Percentiles rank a stretch among this genome's conserved stretches.
phyloP scores from a whole-genome alignment of 2,113 vertebrate genomes.

The Corythoichthys haematopterus region DNA sequence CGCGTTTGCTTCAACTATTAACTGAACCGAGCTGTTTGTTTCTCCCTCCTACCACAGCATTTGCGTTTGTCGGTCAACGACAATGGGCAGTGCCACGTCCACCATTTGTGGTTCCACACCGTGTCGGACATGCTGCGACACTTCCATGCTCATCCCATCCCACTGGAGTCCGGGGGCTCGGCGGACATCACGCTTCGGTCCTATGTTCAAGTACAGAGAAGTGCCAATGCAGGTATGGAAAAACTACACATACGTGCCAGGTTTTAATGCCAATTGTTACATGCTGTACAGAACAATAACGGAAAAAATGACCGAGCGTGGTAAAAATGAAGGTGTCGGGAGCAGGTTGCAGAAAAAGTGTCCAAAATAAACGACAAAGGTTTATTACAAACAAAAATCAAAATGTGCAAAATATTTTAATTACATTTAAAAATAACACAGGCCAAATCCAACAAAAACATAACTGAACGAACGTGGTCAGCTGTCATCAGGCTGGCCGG shows the following conservation, averaged over 20 bases:
- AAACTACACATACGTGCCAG: not conserved
- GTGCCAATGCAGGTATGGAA: constrained; percentile 69
- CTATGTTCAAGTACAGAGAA: constrained; percentile 83
- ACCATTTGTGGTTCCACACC: constrained; percentile 98
- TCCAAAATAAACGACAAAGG: too few relatives aligned
- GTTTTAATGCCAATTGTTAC: not conserved
- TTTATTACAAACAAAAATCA: too few relatives aligned
- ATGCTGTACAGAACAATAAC: too few relatives aligned
- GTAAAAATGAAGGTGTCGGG: too few relatives aligned
- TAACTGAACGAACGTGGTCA: too few relatives aligned
- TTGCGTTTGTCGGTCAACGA: constrained; percentile 92
- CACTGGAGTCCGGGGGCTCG: constrained; percentile 89
- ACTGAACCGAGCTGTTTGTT: not conserved
- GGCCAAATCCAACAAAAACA: too few relatives aligned
- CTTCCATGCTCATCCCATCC: constrained; percentile 94
- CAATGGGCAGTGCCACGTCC: constrained; percentile 91
- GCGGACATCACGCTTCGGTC: constrained; percentile 93
- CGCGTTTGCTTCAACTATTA: constrained; percentile 21
- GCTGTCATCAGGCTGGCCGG: too few relatives aligned
- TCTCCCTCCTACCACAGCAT: constrained; percentile 71
- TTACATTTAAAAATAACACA: too few relatives aligned
- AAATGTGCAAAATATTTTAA: too few relatives aligned
- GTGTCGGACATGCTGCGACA: constrained; percentile 95
- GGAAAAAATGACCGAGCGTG: too few relatives aligned
- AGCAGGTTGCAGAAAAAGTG: too few relatives aligned